Conservation (phyloP, 2,113 vertebrate species). For the Nesogale talazaci region DNA sequence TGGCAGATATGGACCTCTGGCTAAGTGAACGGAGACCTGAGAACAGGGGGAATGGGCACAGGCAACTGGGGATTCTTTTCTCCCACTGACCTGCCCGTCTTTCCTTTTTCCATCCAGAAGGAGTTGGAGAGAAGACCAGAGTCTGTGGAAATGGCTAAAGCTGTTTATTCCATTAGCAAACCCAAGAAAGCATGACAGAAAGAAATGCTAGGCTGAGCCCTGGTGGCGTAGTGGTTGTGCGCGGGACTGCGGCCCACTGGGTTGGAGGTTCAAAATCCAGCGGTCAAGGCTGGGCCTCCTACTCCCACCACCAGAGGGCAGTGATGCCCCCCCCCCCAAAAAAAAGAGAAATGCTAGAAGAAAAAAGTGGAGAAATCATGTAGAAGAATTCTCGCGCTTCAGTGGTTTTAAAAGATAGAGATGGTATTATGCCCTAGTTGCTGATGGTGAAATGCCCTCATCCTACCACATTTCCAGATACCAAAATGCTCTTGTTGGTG, state of each 20-base stretch:
- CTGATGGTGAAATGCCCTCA: background rate
- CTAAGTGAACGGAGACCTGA: constrained; percentile 35
- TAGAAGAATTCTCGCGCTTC: constrained; percentile 86
- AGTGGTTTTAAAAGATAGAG: constrained; percentile 87
- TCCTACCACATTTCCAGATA: background rate
- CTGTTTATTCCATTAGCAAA: constrained; percentile 81
- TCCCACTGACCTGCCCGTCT: background rate
- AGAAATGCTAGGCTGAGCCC: too few species aligned
- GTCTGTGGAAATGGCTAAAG: constrained; percentile 66
- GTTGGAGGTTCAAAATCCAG: too few species aligned
- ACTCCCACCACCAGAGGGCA: too few species aligned
- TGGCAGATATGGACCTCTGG: constrained; percentile 45
- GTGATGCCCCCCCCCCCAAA: too few species aligned
- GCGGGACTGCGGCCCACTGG: too few species aligned
- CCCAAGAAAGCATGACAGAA: constrained; percentile 46
- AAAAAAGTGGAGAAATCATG: constrained; percentile 58
- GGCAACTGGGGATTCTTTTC: background rate
- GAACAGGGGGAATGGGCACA: background rate
- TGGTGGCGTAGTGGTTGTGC: too few species aligned
- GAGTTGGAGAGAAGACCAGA: constrained; percentile 52
- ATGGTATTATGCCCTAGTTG: constrained; percentile 80
- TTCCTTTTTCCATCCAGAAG: constrained; percentile 38
- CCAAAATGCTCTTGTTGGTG: background rate
- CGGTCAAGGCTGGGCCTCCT: too few species aligned
- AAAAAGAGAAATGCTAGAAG: constrained; percentile 34